These are phyloP conservation scores for Heterodera carotae DNA, from an alignment of 1,140 invertebrate species.

Conservation along the genomic window DNA sequence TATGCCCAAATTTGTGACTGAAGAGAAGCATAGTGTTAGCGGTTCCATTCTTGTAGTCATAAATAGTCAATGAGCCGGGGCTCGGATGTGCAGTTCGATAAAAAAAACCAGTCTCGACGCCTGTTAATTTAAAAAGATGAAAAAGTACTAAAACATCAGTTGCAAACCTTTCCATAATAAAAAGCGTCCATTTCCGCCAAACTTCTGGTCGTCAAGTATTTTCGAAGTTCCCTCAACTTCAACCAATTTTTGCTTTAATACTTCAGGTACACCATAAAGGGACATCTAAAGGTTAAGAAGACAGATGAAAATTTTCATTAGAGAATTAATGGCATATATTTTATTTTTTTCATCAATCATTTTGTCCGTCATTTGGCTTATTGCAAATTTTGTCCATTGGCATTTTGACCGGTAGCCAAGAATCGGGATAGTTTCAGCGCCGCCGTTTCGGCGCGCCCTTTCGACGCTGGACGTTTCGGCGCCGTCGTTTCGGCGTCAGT, in stretches of 20 bases:
- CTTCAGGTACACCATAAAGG: background rate
- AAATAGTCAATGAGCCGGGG: conserved; percentile 21
- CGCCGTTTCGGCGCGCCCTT: too few species aligned
- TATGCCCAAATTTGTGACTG: conserved; percentile 28
- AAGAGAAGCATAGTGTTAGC: conserved; percentile 9
- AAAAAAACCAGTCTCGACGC: conserved; percentile 28
- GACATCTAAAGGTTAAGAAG: background rate
- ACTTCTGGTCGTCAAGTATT: too few species aligned
- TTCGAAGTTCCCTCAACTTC: conserved; percentile 12
- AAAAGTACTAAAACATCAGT: conserved; percentile 12
- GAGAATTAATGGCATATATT: too few species aligned
- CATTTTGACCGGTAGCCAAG: too few species aligned
- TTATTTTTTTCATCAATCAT: too few species aligned
- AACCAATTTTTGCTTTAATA: conserved; percentile 20
- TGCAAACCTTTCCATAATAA: conserved; percentile 36
- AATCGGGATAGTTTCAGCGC: too few species aligned
- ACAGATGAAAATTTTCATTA: too few species aligned
- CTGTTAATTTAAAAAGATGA: conserved; percentile 16
- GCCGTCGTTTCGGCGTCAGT: too few species aligned
- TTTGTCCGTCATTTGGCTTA: too few species aligned
- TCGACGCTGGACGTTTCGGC: too few species aligned
- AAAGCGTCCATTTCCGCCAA: conserved; percentile 27
- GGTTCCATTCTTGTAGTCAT: conserved; percentile 28
- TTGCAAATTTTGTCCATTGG: too few species aligned
- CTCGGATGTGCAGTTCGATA: conserved; percentile 8